Percentiles rank a stretch among this genome's conserved stretches.
Conservation (phyloP, 2,797 vertebrate genomes). For the Chelonia mydas region DNA sequence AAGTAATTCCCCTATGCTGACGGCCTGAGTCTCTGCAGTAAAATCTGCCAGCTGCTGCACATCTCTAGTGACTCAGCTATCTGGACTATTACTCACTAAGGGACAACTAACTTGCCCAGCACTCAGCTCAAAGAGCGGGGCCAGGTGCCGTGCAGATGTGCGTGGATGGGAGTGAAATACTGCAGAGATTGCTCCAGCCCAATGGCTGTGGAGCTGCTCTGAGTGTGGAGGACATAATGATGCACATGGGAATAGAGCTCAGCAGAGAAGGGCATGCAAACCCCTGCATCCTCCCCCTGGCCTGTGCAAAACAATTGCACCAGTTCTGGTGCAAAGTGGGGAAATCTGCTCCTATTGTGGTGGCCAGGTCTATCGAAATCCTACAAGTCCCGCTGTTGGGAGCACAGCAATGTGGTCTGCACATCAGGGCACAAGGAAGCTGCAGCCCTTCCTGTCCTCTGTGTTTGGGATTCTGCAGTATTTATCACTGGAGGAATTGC, state of each 20-base stretch:
- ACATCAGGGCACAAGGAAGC: not conserved
- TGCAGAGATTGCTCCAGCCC: accelerated
- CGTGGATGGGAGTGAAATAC: not conserved
- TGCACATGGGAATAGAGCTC: not conserved
- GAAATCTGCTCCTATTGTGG: not conserved
- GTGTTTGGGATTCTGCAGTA: not conserved
- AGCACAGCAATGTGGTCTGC: not conserved
- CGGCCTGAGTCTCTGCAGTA: not conserved
- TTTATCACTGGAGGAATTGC: not conserved
- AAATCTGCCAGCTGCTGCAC: not conserved
- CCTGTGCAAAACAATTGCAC: not conserved
- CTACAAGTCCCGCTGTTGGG: not conserved
- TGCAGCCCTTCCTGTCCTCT: not conserved
- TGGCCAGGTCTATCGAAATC: not conserved
- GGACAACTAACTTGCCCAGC: not conserved
- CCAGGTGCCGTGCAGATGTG: not conserved
- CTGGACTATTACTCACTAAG: not conserved
- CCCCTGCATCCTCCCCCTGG: not conserved
- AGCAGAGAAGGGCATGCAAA: not conserved
- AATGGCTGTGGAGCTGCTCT: not conserved
- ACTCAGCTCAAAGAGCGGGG: not conserved
- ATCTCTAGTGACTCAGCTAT: not conserved
- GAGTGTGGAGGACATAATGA: not conserved
- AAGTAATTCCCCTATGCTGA: not conserved
- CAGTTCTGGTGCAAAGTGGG: too few relatives aligned